Evolutionary conservation across 2,113 vertebrate genomes (phyloP).

Genomic region (Geococcyx californianus): DNA sequence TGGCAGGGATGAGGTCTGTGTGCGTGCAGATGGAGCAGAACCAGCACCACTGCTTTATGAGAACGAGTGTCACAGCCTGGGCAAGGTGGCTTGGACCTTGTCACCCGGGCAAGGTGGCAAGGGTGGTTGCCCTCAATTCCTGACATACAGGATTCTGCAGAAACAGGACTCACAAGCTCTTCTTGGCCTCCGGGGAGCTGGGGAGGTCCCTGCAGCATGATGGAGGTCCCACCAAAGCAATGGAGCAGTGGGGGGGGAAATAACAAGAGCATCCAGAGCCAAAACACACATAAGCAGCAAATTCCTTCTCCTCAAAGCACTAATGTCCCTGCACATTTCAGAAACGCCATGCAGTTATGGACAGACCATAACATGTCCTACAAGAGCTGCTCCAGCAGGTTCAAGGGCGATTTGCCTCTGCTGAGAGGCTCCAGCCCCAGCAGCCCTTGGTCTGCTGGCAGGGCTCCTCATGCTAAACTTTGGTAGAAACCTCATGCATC

Average conservation of each 20-base stretch:
- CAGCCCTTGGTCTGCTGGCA: background rate
- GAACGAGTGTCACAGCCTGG: fast-evolving
- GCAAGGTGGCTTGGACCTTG: background rate
- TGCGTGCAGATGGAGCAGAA: background rate
- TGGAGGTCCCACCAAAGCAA: background rate
- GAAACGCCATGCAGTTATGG: background rate
- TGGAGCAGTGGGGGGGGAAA: background rate
- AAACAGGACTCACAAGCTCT: background rate
- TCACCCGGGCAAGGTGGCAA: background rate
- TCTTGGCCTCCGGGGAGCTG: background rate
- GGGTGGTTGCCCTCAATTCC: background rate
- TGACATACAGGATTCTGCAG: fast-evolving
- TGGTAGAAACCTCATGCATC: fast-evolving
- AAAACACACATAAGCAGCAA: background rate
- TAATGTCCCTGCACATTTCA: background rate
- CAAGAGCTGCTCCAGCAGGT: background rate
- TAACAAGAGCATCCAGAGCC: background rate
- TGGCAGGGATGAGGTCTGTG: background rate
- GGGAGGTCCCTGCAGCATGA: background rate
- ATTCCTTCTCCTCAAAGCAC: background rate
- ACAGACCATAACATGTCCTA: background rate
- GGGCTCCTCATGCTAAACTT: background rate
- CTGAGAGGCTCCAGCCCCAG: background rate
- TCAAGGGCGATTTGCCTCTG: background rate
- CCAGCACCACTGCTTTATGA: background rate